Percentiles rank a stretch among this genome's conserved stretches.
Conservation (phyloP, 2,888 invertebrate genomes). For the Spatulosminthurus flaviceps region DNA sequence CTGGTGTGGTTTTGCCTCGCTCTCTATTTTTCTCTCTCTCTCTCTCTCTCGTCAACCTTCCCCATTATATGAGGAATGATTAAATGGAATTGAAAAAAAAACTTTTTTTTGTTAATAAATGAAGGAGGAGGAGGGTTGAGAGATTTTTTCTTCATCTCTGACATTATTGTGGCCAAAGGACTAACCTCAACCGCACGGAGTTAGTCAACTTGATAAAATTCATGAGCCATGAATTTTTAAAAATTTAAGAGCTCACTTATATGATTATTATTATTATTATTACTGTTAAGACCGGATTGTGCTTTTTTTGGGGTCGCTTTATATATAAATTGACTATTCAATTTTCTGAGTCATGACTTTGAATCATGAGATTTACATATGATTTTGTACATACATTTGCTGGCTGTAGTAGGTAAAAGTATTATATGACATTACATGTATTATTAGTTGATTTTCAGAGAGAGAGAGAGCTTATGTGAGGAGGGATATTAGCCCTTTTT, state of each 20-base stretch:
- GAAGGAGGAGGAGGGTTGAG: background rate
- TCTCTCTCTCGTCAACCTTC: background rate
- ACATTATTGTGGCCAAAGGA: background rate
- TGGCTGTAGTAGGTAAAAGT: no score
- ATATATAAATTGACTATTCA: background rate
- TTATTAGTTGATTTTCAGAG: no score
- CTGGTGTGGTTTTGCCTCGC: constrained; percentile 4
- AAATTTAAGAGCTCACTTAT: constrained; percentile 23
- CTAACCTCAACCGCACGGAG: constrained; percentile 14
- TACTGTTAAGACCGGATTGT: constrained; percentile 15
- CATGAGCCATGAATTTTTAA: constrained; percentile 22
- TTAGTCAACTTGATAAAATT: constrained; percentile 7
- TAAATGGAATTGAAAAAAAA: constrained; percentile 9
- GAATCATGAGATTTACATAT: constrained; percentile 3
- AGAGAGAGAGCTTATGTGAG: no score
- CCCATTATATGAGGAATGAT: constrained; percentile 6
- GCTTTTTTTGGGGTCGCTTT: background rate
- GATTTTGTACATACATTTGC: background rate
- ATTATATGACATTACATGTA: no score
- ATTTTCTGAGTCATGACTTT: background rate
- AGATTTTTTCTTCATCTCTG: background rate
- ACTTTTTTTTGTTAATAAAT: background rate
- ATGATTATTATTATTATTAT: constrained; percentile 13
- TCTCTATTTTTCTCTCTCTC: no score
- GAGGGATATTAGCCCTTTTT: background rate